Conservation (phyloP, 2,113 vertebrate genomes). For the Neolamprologus longior region DNA sequence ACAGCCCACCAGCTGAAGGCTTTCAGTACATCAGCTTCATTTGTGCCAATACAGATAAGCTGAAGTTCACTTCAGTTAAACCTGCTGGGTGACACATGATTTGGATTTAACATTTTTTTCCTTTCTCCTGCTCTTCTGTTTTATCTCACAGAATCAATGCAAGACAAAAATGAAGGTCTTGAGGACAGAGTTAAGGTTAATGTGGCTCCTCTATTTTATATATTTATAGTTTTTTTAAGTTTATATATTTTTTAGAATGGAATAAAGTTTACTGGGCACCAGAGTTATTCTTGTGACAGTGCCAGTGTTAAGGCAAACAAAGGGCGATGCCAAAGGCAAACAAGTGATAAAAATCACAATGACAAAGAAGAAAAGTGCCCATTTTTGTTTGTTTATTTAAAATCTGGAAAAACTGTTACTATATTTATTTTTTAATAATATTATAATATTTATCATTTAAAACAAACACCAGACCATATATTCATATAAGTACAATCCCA, state of each 20-base stretch:
- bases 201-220: background rate
- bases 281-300: background rate
- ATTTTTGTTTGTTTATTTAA: background rate
- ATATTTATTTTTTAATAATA: background rate
- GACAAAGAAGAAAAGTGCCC: background rate
- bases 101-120: background rate
- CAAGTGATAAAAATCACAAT: background rate
- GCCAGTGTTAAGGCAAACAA: background rate
- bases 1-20: background rate
- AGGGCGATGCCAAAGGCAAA: background rate
- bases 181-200: background rate
- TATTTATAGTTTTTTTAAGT: background rate
- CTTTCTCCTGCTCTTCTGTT: background rate
- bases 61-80: background rate
- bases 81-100: background rate
- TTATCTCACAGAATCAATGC: background rate
- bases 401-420: background rate
- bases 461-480: background rate
- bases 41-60: background rate
- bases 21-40: background rate
- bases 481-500: background rate
- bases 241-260: background rate
- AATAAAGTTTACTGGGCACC: rapidly evolving
- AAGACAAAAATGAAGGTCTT: background rate
- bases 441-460: background rate